Evolutionary conservation across 2,888 invertebrate species (phyloP), one percentile per base, ranked within the genome.

Genomic region (Callyntrura guangdongensis): DNA sequence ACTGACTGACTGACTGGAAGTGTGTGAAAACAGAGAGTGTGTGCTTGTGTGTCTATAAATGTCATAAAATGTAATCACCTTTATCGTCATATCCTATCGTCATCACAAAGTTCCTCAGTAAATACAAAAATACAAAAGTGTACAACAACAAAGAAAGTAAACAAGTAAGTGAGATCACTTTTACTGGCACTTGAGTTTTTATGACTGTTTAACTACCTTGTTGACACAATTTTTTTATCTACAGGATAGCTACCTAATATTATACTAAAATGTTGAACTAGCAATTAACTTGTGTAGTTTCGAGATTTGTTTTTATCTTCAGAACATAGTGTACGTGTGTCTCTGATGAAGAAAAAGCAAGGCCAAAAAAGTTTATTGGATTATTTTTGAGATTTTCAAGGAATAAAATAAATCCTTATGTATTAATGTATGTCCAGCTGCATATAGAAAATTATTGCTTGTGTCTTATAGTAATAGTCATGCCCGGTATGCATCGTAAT

Each of bases 21-120:
- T 74, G 45, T 74, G 69, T n/a, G 36, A 45, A n/a, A 47, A 49
- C 3, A 11, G 17, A 74, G 64, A 67, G 27, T 67, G 17, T 1
- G 9, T 49, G 47, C 0, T 2, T 36, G 36, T 36, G 36, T 36
- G 36, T 36, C 36, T 36, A 6, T 36, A n/a, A n/a, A 6, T 36
- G 36, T 36, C 36, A 36, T 36, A 36, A 36, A 36, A 49, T 47
- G 47, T 74, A 17, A 17, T 59, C 59, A 59, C 5, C n/a, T 14
- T 45, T 9, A 45, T 22, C 47, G 47, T 74, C 12, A 27, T 22
- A 14, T 67, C 72, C 72, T 74, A 74, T 47, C 47, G 5, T n/a
- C n/a, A 59, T 17, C 59, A 22, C 12, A 74, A 69, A 74, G 72
- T 74, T 74, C 72, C 72, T 74, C 3, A 22, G 72, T 47, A 74